phyloP scores from a whole-genome alignment of 2,797 vertebrate species.

The Chaunax sp. region DNA sequence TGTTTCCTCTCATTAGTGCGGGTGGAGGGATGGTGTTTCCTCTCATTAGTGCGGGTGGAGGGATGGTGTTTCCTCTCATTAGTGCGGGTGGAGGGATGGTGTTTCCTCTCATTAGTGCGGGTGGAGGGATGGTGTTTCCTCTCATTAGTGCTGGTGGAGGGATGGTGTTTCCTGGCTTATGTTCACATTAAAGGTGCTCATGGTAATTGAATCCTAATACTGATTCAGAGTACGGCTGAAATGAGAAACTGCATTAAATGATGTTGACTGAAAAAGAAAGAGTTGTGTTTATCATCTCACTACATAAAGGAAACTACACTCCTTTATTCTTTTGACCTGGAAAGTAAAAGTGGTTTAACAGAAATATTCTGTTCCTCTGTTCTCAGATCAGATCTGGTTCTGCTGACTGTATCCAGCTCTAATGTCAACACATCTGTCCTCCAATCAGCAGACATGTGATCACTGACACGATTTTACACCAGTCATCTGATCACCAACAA shows the following conservation, averaged over 20 bases:
- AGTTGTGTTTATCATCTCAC: neutral
- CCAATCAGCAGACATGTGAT: too few relatives aligned
- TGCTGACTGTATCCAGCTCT: too few relatives aligned
- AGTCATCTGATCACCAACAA: too few relatives aligned
- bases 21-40: too few relatives aligned
- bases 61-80: slow-evolving; percentile 41
- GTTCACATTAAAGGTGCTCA: slow-evolving; percentile 43
- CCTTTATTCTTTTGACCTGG: neutral
- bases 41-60: slow-evolving; percentile 37
- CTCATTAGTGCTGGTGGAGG: slow-evolving; percentile 37
- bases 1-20: too few relatives aligned
- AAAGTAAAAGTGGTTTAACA: neutral
- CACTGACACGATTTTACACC: too few relatives aligned
- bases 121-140: slow-evolving; percentile 23
- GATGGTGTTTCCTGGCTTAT: neutral
- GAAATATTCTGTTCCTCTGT: too few relatives aligned
- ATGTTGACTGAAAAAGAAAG: neutral
- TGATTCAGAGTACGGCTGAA: neutral
- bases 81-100: slow-evolving; percentile 22
- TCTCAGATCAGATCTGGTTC: too few relatives aligned
- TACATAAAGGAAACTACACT: neutral
- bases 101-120: slow-evolving; percentile 40
- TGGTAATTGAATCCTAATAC: slow-evolving; percentile 52
- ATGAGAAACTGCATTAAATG: neutral
- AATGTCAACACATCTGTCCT: too few relatives aligned